Percentiles rank a stretch among this genome's conserved stretches.
Evolutionary conservation across 2,797 vertebrate species (phyloP).

Genomic region (Oreochromis mossambicus): DNA sequence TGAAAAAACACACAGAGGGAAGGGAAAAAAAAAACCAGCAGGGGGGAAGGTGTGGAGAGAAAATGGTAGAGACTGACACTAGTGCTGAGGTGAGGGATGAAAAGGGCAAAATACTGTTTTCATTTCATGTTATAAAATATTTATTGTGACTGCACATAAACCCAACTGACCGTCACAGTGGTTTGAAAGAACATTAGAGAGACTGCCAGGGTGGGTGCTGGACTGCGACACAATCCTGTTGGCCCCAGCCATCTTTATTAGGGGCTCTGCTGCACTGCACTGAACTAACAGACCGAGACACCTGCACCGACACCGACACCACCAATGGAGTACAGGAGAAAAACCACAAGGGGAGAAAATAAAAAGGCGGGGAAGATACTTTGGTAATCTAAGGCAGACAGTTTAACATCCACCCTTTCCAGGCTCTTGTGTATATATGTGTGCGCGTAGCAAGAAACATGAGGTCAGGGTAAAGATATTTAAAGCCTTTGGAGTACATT

Average conservation of each 20-base stretch:
- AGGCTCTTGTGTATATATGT: not conserved
- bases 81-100: conserved; percentile 54
- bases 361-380: not conserved
- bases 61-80: conserved; percentile 47
- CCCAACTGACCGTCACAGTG: conserved; percentile 60
- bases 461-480: conserved; percentile 70
- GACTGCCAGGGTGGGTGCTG: conserved; percentile 29
- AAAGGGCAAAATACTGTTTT: conserved; percentile 77
- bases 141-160: conserved; percentile 72
- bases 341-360: not conserved
- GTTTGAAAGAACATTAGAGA: conserved; percentile 68
- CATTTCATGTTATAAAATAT: conserved; percentile 77
- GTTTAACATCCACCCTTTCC: conserved; percentile 43
- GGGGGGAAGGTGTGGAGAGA: not conserved
- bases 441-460: conserved; percentile 33
- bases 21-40: not conserved
- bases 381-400: conserved; percentile 46
- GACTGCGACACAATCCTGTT: conserved; percentile 46
- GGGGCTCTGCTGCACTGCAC: conserved; percentile 46
- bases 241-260: conserved; percentile 66
- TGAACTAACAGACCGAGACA: conserved; percentile 35
- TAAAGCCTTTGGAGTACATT: conserved; percentile 68
- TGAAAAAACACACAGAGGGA: not conserved
- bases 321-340: not conserved
- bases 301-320: conserved; percentile 32